Evolutionary conservation across 2,888 invertebrate genomes (phyloP).

Genomic region (Tanypteryx hageni): DNA sequence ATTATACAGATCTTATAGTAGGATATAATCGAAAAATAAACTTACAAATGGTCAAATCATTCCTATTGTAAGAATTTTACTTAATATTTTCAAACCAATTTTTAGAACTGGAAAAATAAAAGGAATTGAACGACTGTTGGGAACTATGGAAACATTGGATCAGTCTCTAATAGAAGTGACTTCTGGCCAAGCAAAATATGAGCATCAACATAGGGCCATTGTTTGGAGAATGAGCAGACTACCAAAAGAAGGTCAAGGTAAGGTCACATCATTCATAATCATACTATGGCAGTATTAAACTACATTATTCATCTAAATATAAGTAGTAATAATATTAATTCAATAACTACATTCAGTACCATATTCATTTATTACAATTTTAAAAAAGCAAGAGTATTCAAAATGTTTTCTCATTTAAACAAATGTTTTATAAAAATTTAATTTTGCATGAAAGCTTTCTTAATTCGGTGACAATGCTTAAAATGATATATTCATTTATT

Average conservation of each 20-base stretch:
- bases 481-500: too few relatives aligned
- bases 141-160: conserved; percentile 93
- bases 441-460: too few relatives aligned
- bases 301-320: conserved; percentile 3
- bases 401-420: too few relatives aligned
- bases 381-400: too few relatives aligned
- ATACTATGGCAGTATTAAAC: too few relatives aligned
- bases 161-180: conserved; percentile 96
- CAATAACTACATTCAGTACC: background rate
- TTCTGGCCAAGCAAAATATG: conserved; percentile 98
- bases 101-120: conserved; percentile 90
- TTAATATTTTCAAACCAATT: conserved; percentile 50
- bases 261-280: conserved; percentile 49
- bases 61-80: too few relatives aligned
- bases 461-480: too few relatives aligned
- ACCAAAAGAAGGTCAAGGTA: conserved; percentile 99
- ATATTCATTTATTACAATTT: background rate
- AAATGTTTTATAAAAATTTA: too few relatives aligned
- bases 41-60: too few relatives aligned
- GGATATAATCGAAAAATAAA: too few relatives aligned
- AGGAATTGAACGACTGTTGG: conserved; percentile 93
- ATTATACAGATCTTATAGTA: background rate
- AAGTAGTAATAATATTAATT: background rate
- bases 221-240: conserved; percentile 99
- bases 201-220: conserved; percentile 97